Evolutionary conservation across 2,797 vertebrate species (phyloP), one percentile per base, ranked within the genome.

Genomic region (Myripristis murdjan): DNA sequence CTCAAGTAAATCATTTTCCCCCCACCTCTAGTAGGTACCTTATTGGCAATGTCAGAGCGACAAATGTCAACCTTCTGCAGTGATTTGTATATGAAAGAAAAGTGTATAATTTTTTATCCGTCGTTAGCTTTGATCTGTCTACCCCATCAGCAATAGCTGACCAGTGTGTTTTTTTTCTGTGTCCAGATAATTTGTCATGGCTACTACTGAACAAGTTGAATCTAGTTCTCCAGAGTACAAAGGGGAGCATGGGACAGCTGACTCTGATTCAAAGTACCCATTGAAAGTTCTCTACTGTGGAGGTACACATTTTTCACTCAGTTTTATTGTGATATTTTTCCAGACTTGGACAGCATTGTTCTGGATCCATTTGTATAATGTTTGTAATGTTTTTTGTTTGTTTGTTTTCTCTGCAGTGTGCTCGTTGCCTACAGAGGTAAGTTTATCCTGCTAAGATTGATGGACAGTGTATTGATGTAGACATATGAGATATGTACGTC

Each of bases 391-490:
- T 31, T 31, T 33, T 66, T 3, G 63, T 26, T 61, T 4, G 6
- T 67, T 11, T 22, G 2, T 48, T 46, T 64, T 68, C 18, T 71
- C 72, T 83, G 6, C 89, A 99, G 98, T 99, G 48, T 99, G 98
- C 88, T 99, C 98, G 0, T 94, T 99, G 91, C 98, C 98, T 82
- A 95, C 96, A 89, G 98, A 99, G 97, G 98, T 99, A 88, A 93
- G 96, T 82, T 15, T 37, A 35, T 20, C 10, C 18, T 18, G 31
- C 28, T 31, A 4, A 31, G 28, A 4, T 31, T 31, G 28, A 12
- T 37, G 35, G 35, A 37, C 23, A 24, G 9, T 52, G 64, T n/a
- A 3, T 15, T 44, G 3, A 52, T 47, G 1, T 6, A 1, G 10
- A 41, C 22, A 33, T 4, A 55, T 12, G 7, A n/a, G 22, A 43